phyloP scores from a whole-genome alignment of 2,113 vertebrate genomes.

The Aegotheles bennettii region DNA sequence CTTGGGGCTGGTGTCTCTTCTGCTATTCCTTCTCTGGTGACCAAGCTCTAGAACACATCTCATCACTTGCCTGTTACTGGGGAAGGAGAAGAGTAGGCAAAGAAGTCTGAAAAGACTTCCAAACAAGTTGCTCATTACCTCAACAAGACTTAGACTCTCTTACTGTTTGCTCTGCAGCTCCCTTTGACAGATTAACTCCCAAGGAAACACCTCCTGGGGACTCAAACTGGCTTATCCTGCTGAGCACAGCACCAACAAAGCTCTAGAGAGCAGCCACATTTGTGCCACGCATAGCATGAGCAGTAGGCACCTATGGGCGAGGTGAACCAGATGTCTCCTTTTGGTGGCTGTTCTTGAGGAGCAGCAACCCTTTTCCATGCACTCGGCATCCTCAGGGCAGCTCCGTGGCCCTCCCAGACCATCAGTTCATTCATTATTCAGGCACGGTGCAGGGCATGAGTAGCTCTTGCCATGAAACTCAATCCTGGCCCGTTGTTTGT shows the following conservation, averaged over 20 bases:
- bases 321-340: neutral
- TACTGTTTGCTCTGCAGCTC: neutral
- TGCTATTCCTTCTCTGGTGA: neutral
- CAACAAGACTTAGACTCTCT: neutral
- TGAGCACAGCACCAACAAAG: neutral
- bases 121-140: neutral
- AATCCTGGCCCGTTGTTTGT: neutral
- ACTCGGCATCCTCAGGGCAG: neutral
- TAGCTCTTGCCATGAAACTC: neutral
- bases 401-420: neutral
- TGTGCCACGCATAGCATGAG: neutral
- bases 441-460: neutral
- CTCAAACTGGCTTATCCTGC: neutral
- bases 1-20: neutral
- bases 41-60: neutral
- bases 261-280: neutral
- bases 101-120: neutral
- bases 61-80: neutral
- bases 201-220: neutral
- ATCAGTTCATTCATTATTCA: conserved; percentile 46
- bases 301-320: neutral
- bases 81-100: neutral
- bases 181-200: neutral
- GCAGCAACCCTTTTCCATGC: neutral
- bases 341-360: neutral